Base-by-base conservation (phyloP, 2,113 vertebrate genomes). In the Daphoenositta chrysoptera region DNA sequence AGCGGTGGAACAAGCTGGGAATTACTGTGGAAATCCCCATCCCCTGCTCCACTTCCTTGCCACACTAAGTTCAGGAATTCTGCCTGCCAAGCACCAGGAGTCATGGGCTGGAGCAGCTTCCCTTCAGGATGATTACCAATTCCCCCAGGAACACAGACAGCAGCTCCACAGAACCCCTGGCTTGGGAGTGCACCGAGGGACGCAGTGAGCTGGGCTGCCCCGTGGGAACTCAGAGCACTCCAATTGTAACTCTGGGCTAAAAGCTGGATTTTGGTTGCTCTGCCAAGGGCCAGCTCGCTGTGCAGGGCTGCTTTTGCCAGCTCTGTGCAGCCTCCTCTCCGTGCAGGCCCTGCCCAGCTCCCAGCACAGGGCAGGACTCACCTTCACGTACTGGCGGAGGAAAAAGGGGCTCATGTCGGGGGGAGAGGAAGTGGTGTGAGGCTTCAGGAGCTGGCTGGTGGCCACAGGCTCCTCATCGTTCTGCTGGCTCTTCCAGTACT, bases 331-430 rank as follows among this genome's bases (percentile, higher is more conserved):
- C 3, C 12, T 35, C 21, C 45, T 35, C 31, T 7, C 15, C 24
- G 27, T 0, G 26, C 22, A 58, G 51, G 39, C 69, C 5, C 2
- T 2, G 11, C 9, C 14, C n/a, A 7, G 54, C 51, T 31, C n/a
- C 48, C 8, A 10, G 80, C n/a, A 11, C 13, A 16, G 30, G 28
- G 45, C 17, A 73, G 66, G 37, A 73, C 95, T 97, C 97, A 99
- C 99, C 99, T 99, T 99, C 91, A 99, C 99, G 33, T 99, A 99
- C 94, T 99, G 99, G 26, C 99, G 98, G 47, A 99, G 98, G 97
- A 99, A 99, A 89, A 99, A 99, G 3, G 99, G 99, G 94, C 99
- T 99, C 99, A 99, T 99, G 97, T 99, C 99, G 1, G 99, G 99
- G 3, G 99, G 99, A 60, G 99, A 99, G 27, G 99, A 98, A 3